Conservation (phyloP, 2,113 vertebrate genomes). For the Agapornis roseicollis region DNA sequence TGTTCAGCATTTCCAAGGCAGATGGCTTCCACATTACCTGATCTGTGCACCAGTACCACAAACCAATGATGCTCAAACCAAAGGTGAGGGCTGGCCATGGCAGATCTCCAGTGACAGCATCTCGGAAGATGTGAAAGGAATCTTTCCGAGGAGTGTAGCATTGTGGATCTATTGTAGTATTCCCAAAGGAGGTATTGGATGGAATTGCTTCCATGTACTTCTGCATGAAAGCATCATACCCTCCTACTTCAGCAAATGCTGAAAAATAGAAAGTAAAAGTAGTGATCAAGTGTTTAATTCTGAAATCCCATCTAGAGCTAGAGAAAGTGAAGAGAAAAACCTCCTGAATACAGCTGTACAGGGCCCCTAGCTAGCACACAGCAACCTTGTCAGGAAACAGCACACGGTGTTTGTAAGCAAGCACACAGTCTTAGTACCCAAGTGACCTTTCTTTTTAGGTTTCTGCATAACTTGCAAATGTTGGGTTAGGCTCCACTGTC, state of each 20-base stretch:
- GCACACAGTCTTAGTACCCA: background rate
- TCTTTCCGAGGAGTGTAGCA: conserved; percentile 86
- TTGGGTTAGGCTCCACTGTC: background rate
- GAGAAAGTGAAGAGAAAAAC: background rate
- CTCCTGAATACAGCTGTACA: background rate
- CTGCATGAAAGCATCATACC: conserved; percentile 79
- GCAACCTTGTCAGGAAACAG: background rate
- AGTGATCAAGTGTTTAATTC: background rate
- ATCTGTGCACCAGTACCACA: conserved; percentile 98
- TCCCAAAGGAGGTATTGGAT: background rate
- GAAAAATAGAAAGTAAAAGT: background rate
- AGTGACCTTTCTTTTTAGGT: background rate
- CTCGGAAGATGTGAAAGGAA: conserved; percentile 90
- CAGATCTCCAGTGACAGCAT: conserved; percentile 83
- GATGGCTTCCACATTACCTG: conserved; percentile 77
- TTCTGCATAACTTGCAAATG: background rate
- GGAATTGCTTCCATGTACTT: conserved; percentile 88
- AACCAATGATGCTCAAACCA: conserved; percentile 83
- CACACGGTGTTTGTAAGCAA: too few relatives aligned
- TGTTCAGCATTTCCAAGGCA: background rate
- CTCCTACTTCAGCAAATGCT: conserved; percentile 89
- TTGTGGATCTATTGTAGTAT: background rate
- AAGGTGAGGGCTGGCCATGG: conserved; percentile 93
- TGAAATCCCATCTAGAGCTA: background rate
- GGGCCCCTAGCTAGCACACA: background rate